These are phyloP conservation scores for Cirrhinus molitorella DNA, from an alignment of 2,797 vertebrate genomes.

Conservation along the genomic window DNA sequence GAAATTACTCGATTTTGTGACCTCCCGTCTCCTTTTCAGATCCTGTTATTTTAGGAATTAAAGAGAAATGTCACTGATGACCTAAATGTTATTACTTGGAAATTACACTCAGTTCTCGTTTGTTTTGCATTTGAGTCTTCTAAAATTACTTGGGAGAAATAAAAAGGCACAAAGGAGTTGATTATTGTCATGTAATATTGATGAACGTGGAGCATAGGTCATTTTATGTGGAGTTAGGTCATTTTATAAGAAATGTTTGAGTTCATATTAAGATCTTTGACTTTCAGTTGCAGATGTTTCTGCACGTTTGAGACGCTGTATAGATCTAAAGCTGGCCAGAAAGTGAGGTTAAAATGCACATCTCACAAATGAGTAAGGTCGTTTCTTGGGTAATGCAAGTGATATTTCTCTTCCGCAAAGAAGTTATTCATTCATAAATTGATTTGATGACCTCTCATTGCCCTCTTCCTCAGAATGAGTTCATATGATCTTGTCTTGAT, in stretches of 20 bases:
- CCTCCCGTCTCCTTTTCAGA: not conserved
- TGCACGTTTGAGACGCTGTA: not conserved
- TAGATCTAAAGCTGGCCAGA: not conserved
- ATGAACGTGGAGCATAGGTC: not conserved
- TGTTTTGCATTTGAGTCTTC: not conserved
- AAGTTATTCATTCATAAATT: not conserved
- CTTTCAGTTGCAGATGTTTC: not conserved
- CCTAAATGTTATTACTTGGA: not conserved
- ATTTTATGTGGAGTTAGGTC: not conserved
- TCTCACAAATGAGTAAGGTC: not conserved
- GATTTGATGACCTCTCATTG: not conserved
- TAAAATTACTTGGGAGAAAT: not conserved
- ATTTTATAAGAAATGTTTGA: not conserved
- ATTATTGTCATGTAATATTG: not conserved
- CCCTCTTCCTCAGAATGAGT: not conserved
- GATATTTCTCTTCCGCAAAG: not conserved
- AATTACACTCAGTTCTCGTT: no score
- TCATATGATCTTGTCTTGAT: not conserved
- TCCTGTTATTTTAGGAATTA: constrained; percentile 23
- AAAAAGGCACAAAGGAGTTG: not conserved
- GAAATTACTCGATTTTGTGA: not conserved
- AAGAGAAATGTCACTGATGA: constrained; percentile 30
- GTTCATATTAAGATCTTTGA: not conserved
- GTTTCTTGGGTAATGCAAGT: not conserved
- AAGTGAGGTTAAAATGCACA: not conserved